Evolutionary conservation across 2,113 vertebrate genomes (phyloP).

Genomic region (Ardeotis arabs): DNA sequence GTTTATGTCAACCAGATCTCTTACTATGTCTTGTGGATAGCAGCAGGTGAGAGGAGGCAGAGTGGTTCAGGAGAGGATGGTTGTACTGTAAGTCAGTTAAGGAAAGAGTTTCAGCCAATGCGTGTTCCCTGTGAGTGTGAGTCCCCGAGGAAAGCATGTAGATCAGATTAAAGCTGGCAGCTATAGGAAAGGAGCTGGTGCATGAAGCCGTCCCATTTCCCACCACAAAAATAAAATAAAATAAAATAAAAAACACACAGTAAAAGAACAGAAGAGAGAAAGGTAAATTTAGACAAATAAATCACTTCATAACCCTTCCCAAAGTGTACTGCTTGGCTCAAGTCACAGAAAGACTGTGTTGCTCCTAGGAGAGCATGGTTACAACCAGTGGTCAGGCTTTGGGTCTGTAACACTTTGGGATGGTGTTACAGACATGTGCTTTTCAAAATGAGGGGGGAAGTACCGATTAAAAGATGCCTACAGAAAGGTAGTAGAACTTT

Average conservation of each 20-base stretch:
- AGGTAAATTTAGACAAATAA: background rate
- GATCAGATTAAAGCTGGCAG: background rate
- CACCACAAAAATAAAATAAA: background rate
- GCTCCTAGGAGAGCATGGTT: background rate
- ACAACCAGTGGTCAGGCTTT: accelerated
- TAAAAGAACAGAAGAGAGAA: background rate
- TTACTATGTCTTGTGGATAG: background rate
- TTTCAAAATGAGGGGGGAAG: background rate
- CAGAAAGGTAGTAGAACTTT: background rate
- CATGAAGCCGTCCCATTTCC: background rate
- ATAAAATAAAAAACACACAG: background rate
- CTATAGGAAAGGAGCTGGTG: background rate
- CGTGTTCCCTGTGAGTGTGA: background rate
- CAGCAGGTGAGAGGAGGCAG: background rate
- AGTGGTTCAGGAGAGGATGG: background rate
- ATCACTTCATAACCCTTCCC: background rate
- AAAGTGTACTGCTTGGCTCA: background rate
- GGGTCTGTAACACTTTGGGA: background rate
- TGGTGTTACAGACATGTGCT: background rate
- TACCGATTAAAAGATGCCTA: background rate
- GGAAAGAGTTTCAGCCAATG: background rate
- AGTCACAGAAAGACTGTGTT: background rate
- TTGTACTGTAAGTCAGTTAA: background rate
- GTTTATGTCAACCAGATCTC: slow-evolving; percentile 16
- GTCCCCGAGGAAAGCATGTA: background rate